Evolutionary conservation across 2,888 invertebrate genomes (phyloP).

Genomic region (Dryococelus australis): DNA sequence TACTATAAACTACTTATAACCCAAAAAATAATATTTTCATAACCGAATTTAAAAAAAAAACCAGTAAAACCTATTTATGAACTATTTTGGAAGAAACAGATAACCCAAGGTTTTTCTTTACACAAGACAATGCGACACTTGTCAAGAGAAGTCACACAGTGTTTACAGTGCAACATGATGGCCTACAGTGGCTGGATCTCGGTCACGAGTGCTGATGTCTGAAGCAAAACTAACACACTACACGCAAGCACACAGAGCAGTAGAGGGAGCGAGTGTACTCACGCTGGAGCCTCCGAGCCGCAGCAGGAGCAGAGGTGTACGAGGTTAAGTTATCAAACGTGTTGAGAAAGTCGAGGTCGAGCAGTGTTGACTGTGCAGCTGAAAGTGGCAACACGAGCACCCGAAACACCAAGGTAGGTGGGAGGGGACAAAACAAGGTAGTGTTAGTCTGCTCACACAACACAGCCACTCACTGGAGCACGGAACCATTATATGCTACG

Average conservation of each 20-base stretch:
- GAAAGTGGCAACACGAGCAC: slow-evolving; percentile 28
- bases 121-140: too few relatives aligned
- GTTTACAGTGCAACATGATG: too few relatives aligned
- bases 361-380: slow-evolving; percentile 44
- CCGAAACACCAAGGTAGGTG: slow-evolving; percentile 25
- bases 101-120: too few relatives aligned
- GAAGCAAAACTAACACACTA: too few relatives aligned
- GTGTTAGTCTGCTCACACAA: slow-evolving; percentile 35
- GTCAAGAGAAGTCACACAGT: too few relatives aligned
- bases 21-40: too few relatives aligned
- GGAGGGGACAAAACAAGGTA: slow-evolving; percentile 37
- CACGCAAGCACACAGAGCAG: neutral
- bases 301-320: slow-evolving; percentile 40
- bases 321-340: slow-evolving; percentile 44
- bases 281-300: slow-evolving; percentile 40
- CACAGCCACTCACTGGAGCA: neutral
- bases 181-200: too few relatives aligned
- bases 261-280: slow-evolving; percentile 32
- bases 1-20: too few relatives aligned
- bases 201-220: too few relatives aligned
- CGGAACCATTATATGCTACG: neutral
- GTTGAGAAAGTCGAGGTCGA: slow-evolving; percentile 45
- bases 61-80: too few relatives aligned
- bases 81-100: too few relatives aligned
- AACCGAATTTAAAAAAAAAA: too few relatives aligned